Base-by-base conservation (phyloP, 2,797 vertebrate genomes). In the Oreochromis mossambicus region DNA sequence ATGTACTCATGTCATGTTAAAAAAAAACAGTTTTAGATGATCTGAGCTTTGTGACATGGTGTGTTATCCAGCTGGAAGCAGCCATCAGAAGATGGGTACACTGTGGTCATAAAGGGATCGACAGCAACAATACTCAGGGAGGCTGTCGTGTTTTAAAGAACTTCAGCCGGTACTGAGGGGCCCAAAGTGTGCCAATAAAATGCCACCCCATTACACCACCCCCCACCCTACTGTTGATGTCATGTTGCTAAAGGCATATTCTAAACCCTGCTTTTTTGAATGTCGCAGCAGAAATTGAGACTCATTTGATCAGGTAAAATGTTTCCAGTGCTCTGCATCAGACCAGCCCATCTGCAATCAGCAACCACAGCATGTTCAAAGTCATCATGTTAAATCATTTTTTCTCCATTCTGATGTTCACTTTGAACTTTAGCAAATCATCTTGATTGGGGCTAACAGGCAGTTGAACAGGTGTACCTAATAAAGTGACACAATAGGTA, bases 201-300 rank as follows among this genome's bases (percentile, higher is more conserved):
- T 70, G n/a, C 12, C 21, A 46, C 0, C 13, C 0, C 5, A 17
- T 43, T 43, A 70, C 66, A 70, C 13, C 12, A 50, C 17, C 48
- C 7, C 19, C 4, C 48, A n/a, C 17, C 5, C 66, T 26, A 70
- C 41, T 2, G 0, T 46, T 46, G 4, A 70, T 26, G 14, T 70
- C 38, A 26, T 46, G 8, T 70, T 70, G 66, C 5, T 70, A 26
- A 46, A 26, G 34, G 3, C 66, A 70, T 46, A 70, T 70, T 70
- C 38, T 46, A 14, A 14, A 46, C 38, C 8, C 8, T 46, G 14
- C 38, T 61, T 3, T 7, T 46, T 26, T 17, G 2, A 70, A 46
- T 46, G 41, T 46, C 5, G 6, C 24, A 73, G 41, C 2, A 46
- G 41, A 70, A 70, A 70, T 46, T 41, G 36, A 70, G 66, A 46